Base-by-base conservation (phyloP, 2,888 invertebrate genomes). In the Eupithecia pulchellata region DNA sequence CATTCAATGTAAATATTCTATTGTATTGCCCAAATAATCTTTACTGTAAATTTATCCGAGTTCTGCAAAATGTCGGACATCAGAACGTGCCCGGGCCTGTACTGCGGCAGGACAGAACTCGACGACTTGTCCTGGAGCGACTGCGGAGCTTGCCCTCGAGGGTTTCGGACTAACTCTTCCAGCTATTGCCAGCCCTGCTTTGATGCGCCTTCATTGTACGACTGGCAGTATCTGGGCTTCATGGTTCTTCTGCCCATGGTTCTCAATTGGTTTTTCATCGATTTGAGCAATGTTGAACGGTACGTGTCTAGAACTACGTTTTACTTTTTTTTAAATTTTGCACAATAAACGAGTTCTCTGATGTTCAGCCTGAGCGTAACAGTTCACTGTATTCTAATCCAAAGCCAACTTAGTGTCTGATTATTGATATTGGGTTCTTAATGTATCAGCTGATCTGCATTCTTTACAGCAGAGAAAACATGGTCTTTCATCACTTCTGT, bases 161-260 rank as follows among this genome's bases (percentile, higher is more conserved):
- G 99, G 0, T 98, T 95, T 82, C 94, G 97, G 36, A 96, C 97
- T 58, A 96, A 96, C 82, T 90, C 94, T 0, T 95, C 96, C 0
- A 97, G 97, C 68, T 96, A 97, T 55, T 98, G 99, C 86, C 90
- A 95, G 25, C 95, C 95, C 2, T 99, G 99, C 84, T 94, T 95
- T 1, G 96, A 97, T 67, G 94, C 95, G 42, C 97, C 98, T 0
- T 95, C 96, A 17, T 95, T 98, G 55, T 99, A 99, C 84, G 99
- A 99, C 82, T 98, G 98, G 97, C 95, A 99, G 60, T 98, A 98
- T 87, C 95, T 99, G 29, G 98, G 98, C 1, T 99, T 99, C 84
- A 98, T 99, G 98, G 98, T 97, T 0, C 89, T 99, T 20, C 87
- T 99, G 58, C 97, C 98, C 0, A 91, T 99, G 57, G 96, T 98